phyloP scores from a whole-genome alignment of 2,113 vertebrate genomes.

The Tachysurus fulvidraco region DNA sequence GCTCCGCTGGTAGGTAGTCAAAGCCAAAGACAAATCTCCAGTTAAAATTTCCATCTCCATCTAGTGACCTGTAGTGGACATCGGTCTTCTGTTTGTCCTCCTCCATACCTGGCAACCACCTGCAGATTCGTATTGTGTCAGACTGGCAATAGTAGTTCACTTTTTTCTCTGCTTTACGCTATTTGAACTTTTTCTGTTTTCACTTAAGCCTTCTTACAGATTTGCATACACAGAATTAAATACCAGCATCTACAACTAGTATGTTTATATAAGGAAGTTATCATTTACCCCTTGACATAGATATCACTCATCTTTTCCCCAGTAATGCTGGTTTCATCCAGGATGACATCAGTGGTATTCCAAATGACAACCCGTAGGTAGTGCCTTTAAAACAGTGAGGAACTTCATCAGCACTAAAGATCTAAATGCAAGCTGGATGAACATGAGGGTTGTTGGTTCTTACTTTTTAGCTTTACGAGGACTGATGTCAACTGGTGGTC shows the following conservation, averaged over 20 bases:
- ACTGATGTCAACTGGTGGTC: constrained; percentile 89
- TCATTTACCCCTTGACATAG: constrained; percentile 90
- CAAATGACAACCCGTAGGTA: constrained; percentile 87
- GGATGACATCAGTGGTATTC: constrained; percentile 93
- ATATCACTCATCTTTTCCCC: constrained; percentile 97
- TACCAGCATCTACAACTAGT: background rate
- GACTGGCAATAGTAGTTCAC: background rate
- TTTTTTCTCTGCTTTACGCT: background rate
- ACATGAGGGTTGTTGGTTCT: constrained; percentile 46
- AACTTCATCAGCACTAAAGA: background rate
- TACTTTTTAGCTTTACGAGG: constrained; percentile 94
- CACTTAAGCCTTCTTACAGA: background rate
- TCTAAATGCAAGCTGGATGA: background rate
- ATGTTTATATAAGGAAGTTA: background rate
- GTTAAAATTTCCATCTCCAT: constrained; percentile 97
- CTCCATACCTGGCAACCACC: constrained; percentile 97
- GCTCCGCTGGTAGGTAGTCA: constrained; percentile 92
- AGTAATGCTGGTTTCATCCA: constrained; percentile 96
- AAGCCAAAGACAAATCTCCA: constrained; percentile 96
- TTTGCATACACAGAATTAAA: background rate
- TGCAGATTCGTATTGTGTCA: constrained; percentile 56
- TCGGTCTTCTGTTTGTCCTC: constrained; percentile 99
- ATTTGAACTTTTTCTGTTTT: background rate
- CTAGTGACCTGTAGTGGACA: constrained; percentile 94
- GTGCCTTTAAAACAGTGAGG: constrained; percentile 68